These are phyloP conservation scores for Apis cerana DNA, from an alignment of 1,140 invertebrate species.

Conservation along the genomic window DNA sequence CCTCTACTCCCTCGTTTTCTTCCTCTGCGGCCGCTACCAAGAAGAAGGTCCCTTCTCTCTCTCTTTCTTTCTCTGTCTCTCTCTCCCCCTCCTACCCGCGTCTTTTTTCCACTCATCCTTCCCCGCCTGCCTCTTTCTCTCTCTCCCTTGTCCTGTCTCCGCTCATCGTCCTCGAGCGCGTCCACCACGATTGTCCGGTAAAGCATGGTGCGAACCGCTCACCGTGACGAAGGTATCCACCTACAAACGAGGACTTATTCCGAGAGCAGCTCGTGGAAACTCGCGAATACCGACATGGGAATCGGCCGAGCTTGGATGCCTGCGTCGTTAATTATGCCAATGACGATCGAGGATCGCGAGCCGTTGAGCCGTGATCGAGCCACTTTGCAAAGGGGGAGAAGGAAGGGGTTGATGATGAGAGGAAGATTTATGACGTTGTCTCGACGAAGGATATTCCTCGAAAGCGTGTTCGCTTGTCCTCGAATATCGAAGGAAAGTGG, in stretches of 20 bases:
- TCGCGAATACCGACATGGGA: constrained; percentile 71
- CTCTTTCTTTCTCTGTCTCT: constrained; percentile 28
- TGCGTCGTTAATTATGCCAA: constrained; percentile 40
- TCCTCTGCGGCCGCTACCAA: constrained; percentile 69
- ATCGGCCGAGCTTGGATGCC: constrained; percentile 44
- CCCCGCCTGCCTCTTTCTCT: constrained; percentile 16
- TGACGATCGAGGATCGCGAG: neutral
- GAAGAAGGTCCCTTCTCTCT: constrained; percentile 67
- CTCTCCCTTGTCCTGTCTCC: constrained; percentile 58
- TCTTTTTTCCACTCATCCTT: constrained; percentile 15
- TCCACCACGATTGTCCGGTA: constrained; percentile 72
- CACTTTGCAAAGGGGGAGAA: neutral
- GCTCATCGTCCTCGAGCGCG: constrained; percentile 70
- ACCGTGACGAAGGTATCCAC: constrained; percentile 76
- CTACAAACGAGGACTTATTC: constrained; percentile 72
- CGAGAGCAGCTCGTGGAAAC: constrained; percentile 64
- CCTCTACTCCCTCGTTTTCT: constrained; percentile 66
- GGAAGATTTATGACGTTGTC: neutral
- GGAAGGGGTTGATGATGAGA: neutral
- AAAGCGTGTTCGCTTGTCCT: neutral
- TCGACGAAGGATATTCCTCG: too few relatives aligned
- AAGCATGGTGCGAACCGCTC: constrained; percentile 72
- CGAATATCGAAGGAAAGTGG: too few relatives aligned
- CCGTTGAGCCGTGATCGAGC: neutral
- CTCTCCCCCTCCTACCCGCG: neutral